Conservation (phyloP, 2,113 vertebrate genomes). For the human region GRCh38 chr11:30634501-30635000, state of each 20-base stretch:
- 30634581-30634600: slow-evolving; percentile 38
- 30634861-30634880: neutral
- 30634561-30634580: neutral
- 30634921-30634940: slow-evolving; percentile 58
- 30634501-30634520: neutral
- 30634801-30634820: neutral
- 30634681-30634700: neutral
- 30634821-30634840: slow-evolving; percentile 1
- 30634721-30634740: slow-evolving; percentile 9
- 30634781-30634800: neutral
- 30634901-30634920: neutral
- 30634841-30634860: slow-evolving; percentile 24
- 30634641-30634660: neutral
- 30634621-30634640: slow-evolving; percentile 37
- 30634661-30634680: neutral
- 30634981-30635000: slow-evolving; percentile 43
- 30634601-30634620: neutral
- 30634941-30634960: slow-evolving; percentile 9
- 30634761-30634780: slow-evolving; percentile 54
- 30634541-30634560: slow-evolving; percentile 30
- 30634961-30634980: slow-evolving; percentile 53
- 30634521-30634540: neutral
- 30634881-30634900: neutral
- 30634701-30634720: slow-evolving; percentile 47
- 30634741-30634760: slow-evolving; percentile 55